These are phyloP conservation scores for Microplitis demolitor DNA, from an alignment of 1,140 invertebrate species.

Conservation along the genomic window DNA sequence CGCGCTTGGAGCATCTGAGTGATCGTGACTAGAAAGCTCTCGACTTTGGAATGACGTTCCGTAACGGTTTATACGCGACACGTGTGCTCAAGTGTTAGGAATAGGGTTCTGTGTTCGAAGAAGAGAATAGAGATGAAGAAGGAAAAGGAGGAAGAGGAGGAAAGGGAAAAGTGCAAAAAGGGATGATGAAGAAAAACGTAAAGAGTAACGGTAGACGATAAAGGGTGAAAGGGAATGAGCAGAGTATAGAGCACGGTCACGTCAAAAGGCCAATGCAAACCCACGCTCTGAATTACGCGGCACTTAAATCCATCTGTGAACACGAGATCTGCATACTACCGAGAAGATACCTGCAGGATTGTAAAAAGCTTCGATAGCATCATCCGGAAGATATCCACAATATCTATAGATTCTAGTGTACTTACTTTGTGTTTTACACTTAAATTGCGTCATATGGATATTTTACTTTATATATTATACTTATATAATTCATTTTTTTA, in stretches of 20 bases:
- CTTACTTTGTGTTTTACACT: too few relatives aligned
- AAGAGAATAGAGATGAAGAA: constrained; percentile 1
- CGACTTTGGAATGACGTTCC: background rate
- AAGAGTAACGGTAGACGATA: constrained; percentile 7
- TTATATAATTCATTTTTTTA: too few relatives aligned
- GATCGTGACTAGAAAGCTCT: constrained; percentile 5
- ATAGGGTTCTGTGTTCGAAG: background rate
- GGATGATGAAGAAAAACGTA: background rate
- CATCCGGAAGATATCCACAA: too few relatives aligned
- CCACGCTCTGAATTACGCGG: constrained; percentile 40
- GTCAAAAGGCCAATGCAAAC: constrained; percentile 20
- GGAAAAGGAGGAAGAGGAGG: background rate
- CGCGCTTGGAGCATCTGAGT: background rate
- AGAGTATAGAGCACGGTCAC: constrained; percentile 3
- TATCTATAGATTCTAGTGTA: too few relatives aligned
- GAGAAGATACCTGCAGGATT: background rate
- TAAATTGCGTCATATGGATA: too few relatives aligned
- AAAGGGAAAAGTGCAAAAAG: background rate
- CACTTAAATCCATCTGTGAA: constrained; percentile 40
- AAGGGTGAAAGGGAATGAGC: background rate
- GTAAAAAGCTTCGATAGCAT: background rate
- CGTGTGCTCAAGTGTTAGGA: constrained; percentile 6
- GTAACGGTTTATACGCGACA: constrained; percentile 3
- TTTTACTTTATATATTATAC: too few relatives aligned
- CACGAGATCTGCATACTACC: constrained; percentile 44